Conservation (phyloP, 2,113 vertebrate species). For the Thermophis baileyi region DNA sequence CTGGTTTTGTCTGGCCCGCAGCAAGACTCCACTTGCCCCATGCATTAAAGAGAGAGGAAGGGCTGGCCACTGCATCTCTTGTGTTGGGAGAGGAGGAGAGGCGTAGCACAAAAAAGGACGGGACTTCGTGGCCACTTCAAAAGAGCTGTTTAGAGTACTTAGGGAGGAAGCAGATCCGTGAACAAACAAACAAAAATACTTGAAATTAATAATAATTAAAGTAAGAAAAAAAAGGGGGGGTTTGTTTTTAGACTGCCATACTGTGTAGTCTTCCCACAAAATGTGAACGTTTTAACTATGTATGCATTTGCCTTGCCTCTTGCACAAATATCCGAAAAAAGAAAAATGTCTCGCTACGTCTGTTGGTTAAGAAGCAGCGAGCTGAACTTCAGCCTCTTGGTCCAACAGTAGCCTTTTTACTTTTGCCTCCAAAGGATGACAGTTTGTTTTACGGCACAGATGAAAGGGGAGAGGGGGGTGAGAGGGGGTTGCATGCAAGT, state of each 20-base stretch:
- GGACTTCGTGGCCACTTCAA: conserved; percentile 61
- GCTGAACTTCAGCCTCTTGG: conserved; percentile 73
- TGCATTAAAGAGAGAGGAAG: conserved; percentile 66
- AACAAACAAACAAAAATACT: conserved; percentile 84
- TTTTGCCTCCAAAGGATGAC: conserved; percentile 60
- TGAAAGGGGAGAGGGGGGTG: conserved; percentile 48
- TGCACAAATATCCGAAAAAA: conserved; percentile 78
- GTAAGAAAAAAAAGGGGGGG: conserved; percentile 60
- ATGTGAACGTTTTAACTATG: conserved; percentile 89
- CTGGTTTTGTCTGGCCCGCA: conserved; percentile 65
- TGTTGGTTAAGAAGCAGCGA: conserved; percentile 71
- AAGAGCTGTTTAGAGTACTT: conserved; percentile 60
- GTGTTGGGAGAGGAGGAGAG: conserved; percentile 70
- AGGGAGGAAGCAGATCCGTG: conserved; percentile 60
- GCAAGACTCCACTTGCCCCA: conserved; percentile 58
- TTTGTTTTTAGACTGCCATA: conserved; percentile 84
- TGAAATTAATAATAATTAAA: conserved; percentile 80
- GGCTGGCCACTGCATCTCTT: conserved; percentile 79
- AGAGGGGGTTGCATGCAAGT: conserved; percentile 7
- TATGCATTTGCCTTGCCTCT: conserved; percentile 83
- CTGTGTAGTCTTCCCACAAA: conserved; percentile 92
- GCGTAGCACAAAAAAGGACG: conserved; percentile 64
- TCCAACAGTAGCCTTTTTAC: conserved; percentile 75
- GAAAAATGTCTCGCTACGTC: conserved; percentile 69
- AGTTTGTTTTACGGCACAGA: conserved; percentile 61